These are phyloP conservation scores for Okapia johnstoni DNA, from an alignment of 2,113 vertebrate genomes.

Conservation along the genomic window DNA sequence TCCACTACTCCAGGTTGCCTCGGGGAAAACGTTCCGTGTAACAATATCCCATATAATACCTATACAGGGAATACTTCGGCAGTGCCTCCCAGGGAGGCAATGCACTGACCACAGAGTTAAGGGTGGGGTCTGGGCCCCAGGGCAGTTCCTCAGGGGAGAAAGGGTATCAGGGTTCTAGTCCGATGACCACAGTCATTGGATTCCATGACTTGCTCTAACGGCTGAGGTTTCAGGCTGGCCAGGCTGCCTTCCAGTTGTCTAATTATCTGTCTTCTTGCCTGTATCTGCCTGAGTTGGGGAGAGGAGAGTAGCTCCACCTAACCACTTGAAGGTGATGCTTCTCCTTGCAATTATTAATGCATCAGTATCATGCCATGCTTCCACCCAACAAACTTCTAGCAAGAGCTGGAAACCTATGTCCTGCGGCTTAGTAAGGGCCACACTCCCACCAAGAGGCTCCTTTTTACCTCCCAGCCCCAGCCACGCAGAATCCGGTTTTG, in stretches of 20 bases:
- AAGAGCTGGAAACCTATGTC: background rate
- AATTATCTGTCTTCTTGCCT: rapidly evolving
- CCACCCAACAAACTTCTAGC: background rate
- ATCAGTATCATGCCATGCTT: background rate
- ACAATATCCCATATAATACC: rapidly evolving
- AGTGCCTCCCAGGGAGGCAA: background rate
- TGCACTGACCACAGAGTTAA: background rate
- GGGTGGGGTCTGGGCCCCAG: background rate
- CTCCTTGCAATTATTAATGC: background rate
- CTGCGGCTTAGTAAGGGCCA: rapidly evolving
- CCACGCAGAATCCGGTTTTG: rapidly evolving
- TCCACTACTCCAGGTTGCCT: background rate
- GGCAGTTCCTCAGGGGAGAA: too few species aligned
- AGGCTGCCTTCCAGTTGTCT: background rate
- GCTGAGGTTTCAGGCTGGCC: background rate
- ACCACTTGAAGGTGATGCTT: background rate
- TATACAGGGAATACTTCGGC: background rate
- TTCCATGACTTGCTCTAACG: rapidly evolving
- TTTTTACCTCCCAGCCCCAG: too few species aligned
- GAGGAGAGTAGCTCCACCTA: background rate
- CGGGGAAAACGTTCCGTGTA: background rate
- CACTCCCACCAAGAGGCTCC: background rate
- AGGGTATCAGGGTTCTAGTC: background rate
- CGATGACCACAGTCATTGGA: background rate
- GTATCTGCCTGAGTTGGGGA: background rate